Conservation (phyloP, 1,140 invertebrate species). For the Pygmarrhopalites habei region DNA sequence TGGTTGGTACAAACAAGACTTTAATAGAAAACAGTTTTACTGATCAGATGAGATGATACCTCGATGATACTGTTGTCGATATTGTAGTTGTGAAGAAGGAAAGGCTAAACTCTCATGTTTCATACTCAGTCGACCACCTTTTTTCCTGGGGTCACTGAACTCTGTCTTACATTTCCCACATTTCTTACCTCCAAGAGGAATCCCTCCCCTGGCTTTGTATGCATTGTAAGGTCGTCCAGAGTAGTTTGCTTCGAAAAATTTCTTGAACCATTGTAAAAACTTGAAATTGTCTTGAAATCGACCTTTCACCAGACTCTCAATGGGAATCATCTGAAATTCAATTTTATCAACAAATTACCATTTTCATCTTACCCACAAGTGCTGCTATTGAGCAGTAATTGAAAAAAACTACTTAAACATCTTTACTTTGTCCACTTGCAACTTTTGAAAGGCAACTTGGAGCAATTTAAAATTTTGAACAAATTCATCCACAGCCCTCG, state of each 20-base stretch:
- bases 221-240: slow-evolving; percentile 91
- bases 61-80: no score
- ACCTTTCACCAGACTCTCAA: slow-evolving; percentile 94
- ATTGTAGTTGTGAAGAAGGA: no score
- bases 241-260: slow-evolving; percentile 99
- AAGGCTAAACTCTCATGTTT: no score
- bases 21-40: no score
- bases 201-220: slow-evolving; percentile 71
- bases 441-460: slow-evolving; percentile 94
- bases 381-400: not conserved
- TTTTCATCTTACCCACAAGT: not conserved
- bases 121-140: no score
- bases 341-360: no score
- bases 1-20: no score
- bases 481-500: slow-evolving; percentile 97
- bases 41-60: no score
- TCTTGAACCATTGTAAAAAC: slow-evolving; percentile 99
- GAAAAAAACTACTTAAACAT: not conserved
- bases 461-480: slow-evolving; percentile 99
- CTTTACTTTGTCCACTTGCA: slow-evolving; percentile 93
- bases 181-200: no score
- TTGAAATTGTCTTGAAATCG: slow-evolving; percentile 99
- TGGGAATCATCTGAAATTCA: slow-evolving; percentile 87
- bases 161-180: no score
- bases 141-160: no score